Percentiles rank a stretch among this genome's conserved stretches.
These are phyloP conservation scores for Ciconia nigra DNA, from an alignment of 2,797 vertebrate genomes.

Conservation along the genomic window DNA sequence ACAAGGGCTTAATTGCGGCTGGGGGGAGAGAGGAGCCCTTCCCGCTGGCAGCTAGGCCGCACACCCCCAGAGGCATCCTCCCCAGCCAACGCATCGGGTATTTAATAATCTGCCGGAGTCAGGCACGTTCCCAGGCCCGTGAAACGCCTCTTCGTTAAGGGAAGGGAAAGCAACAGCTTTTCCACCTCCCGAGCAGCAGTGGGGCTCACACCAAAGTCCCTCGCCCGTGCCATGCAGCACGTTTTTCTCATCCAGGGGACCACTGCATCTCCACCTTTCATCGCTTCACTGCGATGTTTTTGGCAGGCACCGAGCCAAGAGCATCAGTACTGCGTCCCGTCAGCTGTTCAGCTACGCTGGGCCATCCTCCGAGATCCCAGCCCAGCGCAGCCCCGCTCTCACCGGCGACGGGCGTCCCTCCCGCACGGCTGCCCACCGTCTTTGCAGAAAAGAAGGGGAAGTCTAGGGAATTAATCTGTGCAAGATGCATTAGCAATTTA, in stretches of 20 bases:
- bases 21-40: neutral
- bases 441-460: neutral
- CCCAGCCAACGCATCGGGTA: rapidly evolving
- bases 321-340: rapidly evolving
- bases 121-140: neutral
- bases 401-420: rapidly evolving
- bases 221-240: rapidly evolving
- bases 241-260: too few species aligned
- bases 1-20: conserved; percentile 19
- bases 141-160: neutral
- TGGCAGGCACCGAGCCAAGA: neutral
- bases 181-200: neutral
- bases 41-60: neutral
- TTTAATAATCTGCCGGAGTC: neutral
- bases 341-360: rapidly evolving
- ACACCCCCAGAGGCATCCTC: neutral
- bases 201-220: neutral
- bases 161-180: neutral
- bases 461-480: neutral
- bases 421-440: rapidly evolving
- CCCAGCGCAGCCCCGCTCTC: neutral
- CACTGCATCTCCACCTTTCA: rapidly evolving
- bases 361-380: neutral
- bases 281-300: rapidly evolving
- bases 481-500: neutral